A percentile compares a stretch with the other conserved stretches of the same genome.
Conservation (phyloP, 2,888 invertebrate species). For the Autographa gamma region DNA sequence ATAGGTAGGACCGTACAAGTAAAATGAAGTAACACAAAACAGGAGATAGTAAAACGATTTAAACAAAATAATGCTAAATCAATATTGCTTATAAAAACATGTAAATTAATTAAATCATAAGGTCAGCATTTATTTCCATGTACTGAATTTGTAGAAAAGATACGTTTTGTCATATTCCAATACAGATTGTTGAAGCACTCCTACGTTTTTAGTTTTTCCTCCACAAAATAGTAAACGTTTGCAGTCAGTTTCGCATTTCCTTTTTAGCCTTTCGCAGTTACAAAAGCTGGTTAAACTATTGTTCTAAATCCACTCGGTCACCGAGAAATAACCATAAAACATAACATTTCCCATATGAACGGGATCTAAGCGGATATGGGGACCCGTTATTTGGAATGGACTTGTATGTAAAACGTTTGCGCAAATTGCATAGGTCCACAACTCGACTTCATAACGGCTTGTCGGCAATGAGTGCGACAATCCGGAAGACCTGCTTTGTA, state of each 20-base stretch:
- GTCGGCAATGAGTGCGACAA: slow-evolving; percentile 57
- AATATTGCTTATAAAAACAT: too few species aligned
- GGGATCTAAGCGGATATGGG: slow-evolving; percentile 67
- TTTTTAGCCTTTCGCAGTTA: not conserved
- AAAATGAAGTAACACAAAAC: not conserved
- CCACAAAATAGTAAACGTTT: not conserved
- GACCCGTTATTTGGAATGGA: slow-evolving; percentile 72
- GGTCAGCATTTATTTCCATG: not conserved
- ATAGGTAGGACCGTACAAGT: not conserved
- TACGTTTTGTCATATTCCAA: too few species aligned
- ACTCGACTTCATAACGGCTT: slow-evolving; percentile 57
- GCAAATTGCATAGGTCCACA: slow-evolving; percentile 71
- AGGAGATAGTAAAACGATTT: too few species aligned
- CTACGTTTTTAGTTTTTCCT: too few species aligned
- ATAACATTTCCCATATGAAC: slow-evolving; percentile 72
- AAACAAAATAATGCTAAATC: too few species aligned
- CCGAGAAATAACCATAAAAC: slow-evolving; percentile 60
- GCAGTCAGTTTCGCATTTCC: not conserved
- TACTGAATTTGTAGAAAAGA: too few species aligned
- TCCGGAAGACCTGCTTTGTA: slow-evolving; percentile 57
- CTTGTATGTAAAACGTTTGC: slow-evolving; percentile 69
- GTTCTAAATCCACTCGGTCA: slow-evolving; percentile 4
- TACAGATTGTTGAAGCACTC: too few species aligned
- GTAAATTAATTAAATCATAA: not conserved
- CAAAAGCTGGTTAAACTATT: not conserved